These are phyloP conservation scores for Pongo abelii DNA, from an alignment of 2,113 vertebrate genomes.

Conservation along the genomic window DNA sequence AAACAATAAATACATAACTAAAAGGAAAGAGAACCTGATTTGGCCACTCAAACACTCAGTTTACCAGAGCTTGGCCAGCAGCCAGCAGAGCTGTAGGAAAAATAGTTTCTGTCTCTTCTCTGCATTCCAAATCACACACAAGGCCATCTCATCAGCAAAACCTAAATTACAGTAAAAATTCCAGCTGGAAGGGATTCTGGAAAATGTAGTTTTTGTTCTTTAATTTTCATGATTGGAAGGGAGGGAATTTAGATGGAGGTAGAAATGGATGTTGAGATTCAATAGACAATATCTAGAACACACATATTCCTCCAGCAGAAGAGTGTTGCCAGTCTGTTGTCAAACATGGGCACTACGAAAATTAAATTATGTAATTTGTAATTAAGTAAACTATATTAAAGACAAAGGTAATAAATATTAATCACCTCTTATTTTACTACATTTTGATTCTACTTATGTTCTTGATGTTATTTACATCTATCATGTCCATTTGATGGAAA, in stretches of 20 bases:
- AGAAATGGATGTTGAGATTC: neutral
- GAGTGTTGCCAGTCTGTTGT: neutral
- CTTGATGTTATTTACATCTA: neutral
- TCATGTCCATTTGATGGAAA: neutral
- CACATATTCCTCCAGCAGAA: neutral
- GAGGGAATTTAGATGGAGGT: neutral
- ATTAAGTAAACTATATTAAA: neutral
- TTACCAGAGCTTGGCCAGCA: neutral
- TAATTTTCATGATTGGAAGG: neutral
- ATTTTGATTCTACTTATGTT: neutral
- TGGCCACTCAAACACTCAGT: neutral
- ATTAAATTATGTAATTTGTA: neutral
- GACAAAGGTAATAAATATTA: neutral
- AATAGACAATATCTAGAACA: neutral
- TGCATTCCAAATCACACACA: neutral
- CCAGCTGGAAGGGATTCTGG: neutral
- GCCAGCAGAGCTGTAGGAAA: neutral
- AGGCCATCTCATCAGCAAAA: neutral
- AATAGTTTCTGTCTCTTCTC: neutral
- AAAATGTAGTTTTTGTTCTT: neutral
- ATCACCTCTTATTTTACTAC: neutral
- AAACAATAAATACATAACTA: too few relatives aligned
- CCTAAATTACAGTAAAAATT: neutral
- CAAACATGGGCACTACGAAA: neutral
- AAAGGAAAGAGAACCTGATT: neutral